phyloP scores from a whole-genome alignment of 2,888 invertebrate genomes.

The Bellardia pandia region DNA sequence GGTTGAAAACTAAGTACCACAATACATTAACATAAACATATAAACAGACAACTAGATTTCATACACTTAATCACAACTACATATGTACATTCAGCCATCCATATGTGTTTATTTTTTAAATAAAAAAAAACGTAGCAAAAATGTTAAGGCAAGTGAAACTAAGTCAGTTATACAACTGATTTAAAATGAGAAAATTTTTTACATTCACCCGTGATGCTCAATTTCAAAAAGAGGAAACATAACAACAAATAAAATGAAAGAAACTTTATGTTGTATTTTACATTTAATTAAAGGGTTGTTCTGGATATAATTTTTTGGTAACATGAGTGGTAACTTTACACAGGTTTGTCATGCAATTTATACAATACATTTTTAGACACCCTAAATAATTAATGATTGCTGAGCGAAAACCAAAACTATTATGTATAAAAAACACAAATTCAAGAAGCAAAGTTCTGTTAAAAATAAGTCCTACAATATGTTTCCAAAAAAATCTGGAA shows the following conservation, averaged over 20 bases:
- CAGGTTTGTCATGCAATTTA: too few species aligned
- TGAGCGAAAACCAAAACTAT: too few species aligned
- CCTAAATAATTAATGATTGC: too few species aligned
- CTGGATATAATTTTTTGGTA: not conserved
- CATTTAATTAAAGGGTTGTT: not conserved
- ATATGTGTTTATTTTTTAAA: constrained; percentile 8
- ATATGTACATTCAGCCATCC: not conserved
- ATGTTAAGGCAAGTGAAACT: constrained; percentile 48
- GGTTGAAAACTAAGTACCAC: constrained; percentile 14
- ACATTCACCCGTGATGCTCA: not conserved
- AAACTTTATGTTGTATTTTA: constrained; percentile 24
- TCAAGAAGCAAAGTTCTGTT: too few species aligned
- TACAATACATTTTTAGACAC: too few species aligned
- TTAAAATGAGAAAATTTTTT: constrained; percentile 37
- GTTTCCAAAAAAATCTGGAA: too few species aligned
- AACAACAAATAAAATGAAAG: not conserved
- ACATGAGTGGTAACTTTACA: not conserved
- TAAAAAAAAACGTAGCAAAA: not conserved
- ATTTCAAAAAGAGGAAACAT: not conserved
- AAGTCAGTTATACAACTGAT: constrained; percentile 65
- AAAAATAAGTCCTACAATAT: too few species aligned
- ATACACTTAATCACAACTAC: not conserved
- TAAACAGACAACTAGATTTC: constrained; percentile 22
- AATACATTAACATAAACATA: constrained; percentile 34
- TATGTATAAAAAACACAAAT: too few species aligned